Evolutionary conservation across 2,113 vertebrate species (phyloP), one percentile per base, ranked within the genome.

Genomic region (Perca fluviatilis): DNA sequence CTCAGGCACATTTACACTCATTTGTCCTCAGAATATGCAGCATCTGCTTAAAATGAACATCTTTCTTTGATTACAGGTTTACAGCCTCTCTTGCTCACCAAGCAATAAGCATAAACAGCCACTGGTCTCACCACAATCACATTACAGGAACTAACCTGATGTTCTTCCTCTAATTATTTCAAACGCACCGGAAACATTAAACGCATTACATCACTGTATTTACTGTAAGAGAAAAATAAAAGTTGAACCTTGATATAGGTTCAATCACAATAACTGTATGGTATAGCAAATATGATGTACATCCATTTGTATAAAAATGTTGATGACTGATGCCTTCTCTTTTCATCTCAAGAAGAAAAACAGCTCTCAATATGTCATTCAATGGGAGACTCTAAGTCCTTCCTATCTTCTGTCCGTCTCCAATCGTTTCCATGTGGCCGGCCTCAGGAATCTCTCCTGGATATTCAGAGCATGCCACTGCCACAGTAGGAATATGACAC

Each of bases 391-490:
- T 62, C n/a, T 46, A 18, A 56, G 16, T 62, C 50, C 46, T 53
- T 75, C 66, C 69, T 60, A 30, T 57, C 63, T 27, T 65, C 61
- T 11, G 16, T 77, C 74, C 9, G 4, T 54, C 69, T 89, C n/a
- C 47, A 81, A 92, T 85, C 74, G 80, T 84, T 87, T 93, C 82
- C 89, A 88, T 84, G 78, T 79, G 88, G 61, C 77, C 66, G 13
- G 69, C 83, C 77, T 86, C 86, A 88, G 77, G 85, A 91, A 91
- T 90, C 58, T 89, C 74, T 91, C 60, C 80, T 82, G 86, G 61
- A 91, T 87, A 80, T 91, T 87, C 77, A 66, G 58, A 85, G 82
- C 74, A 74, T 86, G 72, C 84, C 77, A 51, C 60, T 30, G 72
- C 82, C 81, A 80, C 77, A 83, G 83, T 0, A 62, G 65, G 79